A percentile compares a stretch with the other conserved stretches of the same genome.
These are phyloP conservation scores for Bradypus variegatus DNA, from an alignment of 2,797 vertebrate species.

Conservation along the genomic window DNA sequence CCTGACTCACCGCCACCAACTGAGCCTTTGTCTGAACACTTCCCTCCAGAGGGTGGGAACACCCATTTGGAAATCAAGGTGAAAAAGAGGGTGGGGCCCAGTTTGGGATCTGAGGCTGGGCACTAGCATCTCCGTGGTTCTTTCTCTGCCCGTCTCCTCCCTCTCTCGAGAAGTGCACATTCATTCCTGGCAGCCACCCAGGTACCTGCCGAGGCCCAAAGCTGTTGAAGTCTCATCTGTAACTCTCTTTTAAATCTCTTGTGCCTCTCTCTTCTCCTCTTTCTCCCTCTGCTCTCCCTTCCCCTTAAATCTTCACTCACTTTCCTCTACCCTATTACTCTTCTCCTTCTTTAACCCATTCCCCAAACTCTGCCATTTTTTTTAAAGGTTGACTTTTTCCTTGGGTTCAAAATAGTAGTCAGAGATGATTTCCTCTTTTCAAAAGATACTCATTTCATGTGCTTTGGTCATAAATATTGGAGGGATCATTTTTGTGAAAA, in stretches of 20 bases:
- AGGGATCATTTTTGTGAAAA: neutral
- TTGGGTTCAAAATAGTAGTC: neutral
- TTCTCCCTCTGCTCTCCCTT: neutral
- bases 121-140: neutral
- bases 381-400: neutral
- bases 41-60: neutral
- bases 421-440: neutral
- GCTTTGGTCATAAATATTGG: neutral
- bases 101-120: neutral
- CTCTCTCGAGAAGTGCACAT: neutral
- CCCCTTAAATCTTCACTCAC: too few relatives aligned
- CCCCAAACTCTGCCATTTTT: neutral
- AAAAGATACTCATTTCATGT: neutral
- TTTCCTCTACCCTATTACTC: neutral
- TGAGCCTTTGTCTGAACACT: slow-evolving; percentile 32
- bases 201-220: neutral
- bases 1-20: neutral
- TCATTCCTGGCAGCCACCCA: neutral
- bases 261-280: neutral
- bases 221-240: neutral
- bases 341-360: neutral
- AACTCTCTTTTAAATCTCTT: neutral
- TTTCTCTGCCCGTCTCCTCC: neutral
- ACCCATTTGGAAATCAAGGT: slow-evolving; percentile 37
- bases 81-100: neutral